Evolutionary conservation across 1,140 invertebrate genomes (phyloP), one percentile per base, ranked within the genome.

Genomic region (Tetraneura akinire): DNA sequence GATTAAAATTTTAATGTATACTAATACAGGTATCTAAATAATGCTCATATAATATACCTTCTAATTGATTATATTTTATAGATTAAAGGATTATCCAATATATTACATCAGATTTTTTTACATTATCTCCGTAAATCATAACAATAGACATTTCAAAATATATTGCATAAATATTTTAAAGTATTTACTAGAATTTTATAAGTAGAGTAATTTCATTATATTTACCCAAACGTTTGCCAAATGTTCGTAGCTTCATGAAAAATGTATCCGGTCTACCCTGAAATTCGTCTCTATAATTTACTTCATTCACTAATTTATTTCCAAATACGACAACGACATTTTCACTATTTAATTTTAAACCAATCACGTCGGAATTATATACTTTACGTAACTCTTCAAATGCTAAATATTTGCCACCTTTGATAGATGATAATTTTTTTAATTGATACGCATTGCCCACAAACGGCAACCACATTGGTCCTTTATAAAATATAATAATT

Each of bases 231-330:
- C 86, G 86, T 53, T 89, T 88, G 29, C 92, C 92, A 84, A 94
- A 88, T 55, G 91, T 91, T 60, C 92, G 85, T 11, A 93, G 84
- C 51, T 89, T 86, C 49, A 90, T 86, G 82, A 94, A 93, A 83
- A 92, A 92, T 80, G 88, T 91, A 84, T 92, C 88, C 0, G 93
- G 93, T 80, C 93, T 85, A 0, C 89, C 92, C 81, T 92, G 90
- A 82, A 90, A 94, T 6, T 90, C 90, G 53, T 91, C 90, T 18
- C 87, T 86, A 0, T 85, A 86, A 47, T 93, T 87, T 9, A 92
- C 88, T 81, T 90, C 86, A 11, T 88, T 86, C 3, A 92, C 86
- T 29, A 88, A 80, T 18, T 88, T 87, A 71, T 87, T 87, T 0
- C 89, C 89, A 45, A 88, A 88, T 1, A 92, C 90, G 0, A 91